phyloP scores from a whole-genome alignment of 92 coral and sea anemone species.

The Phymanthus crucifer region DNA sequence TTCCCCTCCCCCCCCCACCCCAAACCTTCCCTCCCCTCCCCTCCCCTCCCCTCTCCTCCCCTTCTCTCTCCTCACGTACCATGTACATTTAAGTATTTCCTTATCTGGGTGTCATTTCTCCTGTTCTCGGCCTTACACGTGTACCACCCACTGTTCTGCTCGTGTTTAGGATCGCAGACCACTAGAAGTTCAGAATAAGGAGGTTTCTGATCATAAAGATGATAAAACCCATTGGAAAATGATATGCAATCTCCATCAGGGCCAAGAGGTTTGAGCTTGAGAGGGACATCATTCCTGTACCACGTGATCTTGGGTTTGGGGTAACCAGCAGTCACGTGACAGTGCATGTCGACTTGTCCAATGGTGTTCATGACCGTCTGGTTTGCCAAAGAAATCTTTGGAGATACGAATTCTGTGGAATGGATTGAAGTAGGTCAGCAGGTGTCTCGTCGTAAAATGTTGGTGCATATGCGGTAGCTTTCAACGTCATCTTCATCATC shows the following conservation, averaged over 20 bases:
- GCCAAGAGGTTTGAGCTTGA: slow-evolving; percentile 45
- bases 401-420: slow-evolving; percentile 42
- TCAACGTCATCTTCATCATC: no score
- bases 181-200: slow-evolving; percentile 52
- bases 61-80: slow-evolving; percentile 47
- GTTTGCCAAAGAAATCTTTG: slow-evolving; percentile 59
- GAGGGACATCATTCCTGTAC: slow-evolving; percentile 55
- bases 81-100: slow-evolving; percentile 62
- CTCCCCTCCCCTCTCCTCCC: no score
- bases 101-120: slow-evolving; percentile 23
- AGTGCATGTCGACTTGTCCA: slow-evolving; percentile 45
- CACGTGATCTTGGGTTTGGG: slow-evolving; percentile 80
- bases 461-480: not conserved
- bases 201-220: slow-evolving; percentile 38
- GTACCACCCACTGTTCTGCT: slow-evolving; percentile 65
- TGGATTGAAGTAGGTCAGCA: no score
- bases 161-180: slow-evolving; percentile 67
- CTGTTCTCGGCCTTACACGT: slow-evolving; percentile 63
- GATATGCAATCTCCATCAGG: slow-evolving; percentile 44
- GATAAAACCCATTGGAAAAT: slow-evolving; percentile 56
- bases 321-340: slow-evolving; percentile 64
- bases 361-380: slow-evolving; percentile 45
- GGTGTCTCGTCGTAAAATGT: no score
- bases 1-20: not conserved
- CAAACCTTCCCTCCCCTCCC: not conserved